Percentiles rank a stretch among this genome's conserved stretches.
Conservation (phyloP, 2,797 vertebrate genomes). For the Nannoperca australis region DNA sequence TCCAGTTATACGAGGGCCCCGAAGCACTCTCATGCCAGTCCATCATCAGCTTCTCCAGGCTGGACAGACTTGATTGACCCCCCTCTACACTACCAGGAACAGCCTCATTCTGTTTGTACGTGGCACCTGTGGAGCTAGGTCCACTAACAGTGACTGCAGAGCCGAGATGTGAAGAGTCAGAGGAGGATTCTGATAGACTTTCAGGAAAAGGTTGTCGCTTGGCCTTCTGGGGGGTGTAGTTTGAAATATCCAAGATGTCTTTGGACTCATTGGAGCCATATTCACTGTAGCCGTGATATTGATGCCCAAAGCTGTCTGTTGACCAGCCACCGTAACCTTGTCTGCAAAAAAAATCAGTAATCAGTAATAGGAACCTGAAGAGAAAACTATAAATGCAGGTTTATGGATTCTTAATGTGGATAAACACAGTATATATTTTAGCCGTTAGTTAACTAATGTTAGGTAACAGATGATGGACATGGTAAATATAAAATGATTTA, state of each 20-base stretch:
- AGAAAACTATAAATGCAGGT: conserved; percentile 7
- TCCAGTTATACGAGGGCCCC: conserved; percentile 97
- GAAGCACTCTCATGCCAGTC: conserved; percentile 98
- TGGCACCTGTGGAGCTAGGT: conserved; percentile 80
- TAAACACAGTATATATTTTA: conserved; percentile 5
- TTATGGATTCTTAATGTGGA: conserved; percentile 7
- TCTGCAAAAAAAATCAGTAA: conserved; percentile 73
- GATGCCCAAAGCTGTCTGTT: conserved; percentile 91
- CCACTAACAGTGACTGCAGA: conserved; percentile 77
- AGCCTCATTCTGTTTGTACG: conserved; percentile 78
- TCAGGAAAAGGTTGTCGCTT: conserved; percentile 94
- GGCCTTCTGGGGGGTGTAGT: conserved; percentile 98
- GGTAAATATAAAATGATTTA: conserved; percentile 23
- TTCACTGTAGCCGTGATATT: conserved; percentile 93
- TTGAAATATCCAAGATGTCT: conserved; percentile 98
- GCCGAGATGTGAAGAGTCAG: conserved; percentile 95
- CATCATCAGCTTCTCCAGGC: conserved; percentile 99
- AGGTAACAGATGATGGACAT: conserved; percentile 29
- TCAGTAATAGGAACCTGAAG: neutral
- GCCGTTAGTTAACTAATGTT: conserved; percentile 5
- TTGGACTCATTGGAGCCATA: conserved; percentile 95
- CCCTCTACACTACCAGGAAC: conserved; percentile 66
- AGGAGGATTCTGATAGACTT: conserved; percentile 96
- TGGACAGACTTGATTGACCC: conserved; percentile 95
- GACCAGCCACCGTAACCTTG: conserved; percentile 92